Evolutionary conservation across 2,888 invertebrate genomes (phyloP).

Genomic region (Ditylenchus weischeri): DNA sequence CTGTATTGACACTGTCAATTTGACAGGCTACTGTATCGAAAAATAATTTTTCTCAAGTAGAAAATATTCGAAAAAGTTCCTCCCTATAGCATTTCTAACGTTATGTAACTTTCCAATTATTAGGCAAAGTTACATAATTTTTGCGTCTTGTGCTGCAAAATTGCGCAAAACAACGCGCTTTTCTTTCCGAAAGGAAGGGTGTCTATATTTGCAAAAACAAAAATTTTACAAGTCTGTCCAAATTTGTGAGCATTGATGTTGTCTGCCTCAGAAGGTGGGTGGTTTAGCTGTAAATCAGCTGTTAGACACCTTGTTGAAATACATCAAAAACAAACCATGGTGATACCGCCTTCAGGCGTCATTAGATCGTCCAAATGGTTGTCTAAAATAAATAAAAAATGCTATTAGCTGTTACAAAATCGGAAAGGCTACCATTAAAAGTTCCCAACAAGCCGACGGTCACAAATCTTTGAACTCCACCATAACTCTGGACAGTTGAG

Average conservation of each 20-base stretch:
- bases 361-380: constrained; percentile 53
- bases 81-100: too few species aligned
- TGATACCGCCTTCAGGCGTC: constrained; percentile 25
- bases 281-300: constrained; percentile 8
- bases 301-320: not conserved
- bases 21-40: too few species aligned
- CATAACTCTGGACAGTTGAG: constrained; percentile 38
- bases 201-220: too few species aligned
- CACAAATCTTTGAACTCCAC: constrained; percentile 37
- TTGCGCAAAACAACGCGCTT: too few species aligned
- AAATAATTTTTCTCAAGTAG: too few species aligned
- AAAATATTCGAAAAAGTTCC: too few species aligned
- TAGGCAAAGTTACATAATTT: too few species aligned
- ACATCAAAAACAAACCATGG: not conserved
- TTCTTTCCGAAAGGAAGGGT: too few species aligned
- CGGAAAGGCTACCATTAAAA: constrained; percentile 54
- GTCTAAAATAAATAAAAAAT: too few species aligned
- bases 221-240: constrained; percentile 24
- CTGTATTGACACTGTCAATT: too few species aligned
- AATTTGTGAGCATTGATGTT: constrained; percentile 36
- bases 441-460: constrained; percentile 51
- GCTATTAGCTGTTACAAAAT: constrained; percentile 39
- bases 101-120: too few species aligned
- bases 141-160: too few species aligned
- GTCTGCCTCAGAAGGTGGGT: constrained; percentile 36